Percentiles rank a stretch among this genome's conserved stretches.
Evolutionary conservation across 2,797 vertebrate species (phyloP).

Genomic region (Oryzias sinensis): DNA sequence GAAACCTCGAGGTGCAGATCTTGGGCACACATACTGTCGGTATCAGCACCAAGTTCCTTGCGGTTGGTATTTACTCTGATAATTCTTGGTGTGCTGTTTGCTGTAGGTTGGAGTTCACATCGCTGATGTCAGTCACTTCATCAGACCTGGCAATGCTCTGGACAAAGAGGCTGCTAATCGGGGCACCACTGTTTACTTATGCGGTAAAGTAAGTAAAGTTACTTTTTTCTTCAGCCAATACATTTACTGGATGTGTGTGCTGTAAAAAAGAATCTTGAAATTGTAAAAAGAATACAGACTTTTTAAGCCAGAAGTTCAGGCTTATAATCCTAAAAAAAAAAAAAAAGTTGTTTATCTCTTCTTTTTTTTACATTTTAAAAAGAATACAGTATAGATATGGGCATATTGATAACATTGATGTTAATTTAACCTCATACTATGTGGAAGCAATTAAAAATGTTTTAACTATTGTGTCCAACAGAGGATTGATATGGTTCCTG

Average conservation of each 20-base stretch:
- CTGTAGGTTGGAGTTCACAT: conserved; percentile 94
- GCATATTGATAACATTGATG: no score
- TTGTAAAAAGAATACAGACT: no score
- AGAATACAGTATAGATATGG: no score
- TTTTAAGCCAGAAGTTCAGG: no score
- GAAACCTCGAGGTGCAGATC: conserved; percentile 86
- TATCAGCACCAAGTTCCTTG: not conserved
- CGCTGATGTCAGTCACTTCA: conserved; percentile 97
- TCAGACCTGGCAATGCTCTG: conserved; percentile 92
- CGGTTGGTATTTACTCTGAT: not conserved
- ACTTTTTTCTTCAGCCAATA: not conserved
- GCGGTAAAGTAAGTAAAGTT: conserved; percentile 85
- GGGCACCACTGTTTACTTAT: conserved; percentile 96
- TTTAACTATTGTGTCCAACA: conserved; percentile 61
- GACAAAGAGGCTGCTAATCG: conserved; percentile 93
- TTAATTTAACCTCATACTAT: no score
- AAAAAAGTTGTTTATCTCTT: no score
- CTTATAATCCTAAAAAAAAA: no score
- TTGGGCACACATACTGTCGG: not conserved
- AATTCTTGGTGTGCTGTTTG: not conserved
- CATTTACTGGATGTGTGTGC: not conserved
- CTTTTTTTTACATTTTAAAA: no score
- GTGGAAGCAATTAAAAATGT: not conserved
- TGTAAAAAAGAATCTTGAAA: not conserved
- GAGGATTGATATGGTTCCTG: conserved; percentile 99